Evolutionary conservation across 92 coral and sea anemone species (phyloP).

Genomic region (Palythoa grandiflora): DNA sequence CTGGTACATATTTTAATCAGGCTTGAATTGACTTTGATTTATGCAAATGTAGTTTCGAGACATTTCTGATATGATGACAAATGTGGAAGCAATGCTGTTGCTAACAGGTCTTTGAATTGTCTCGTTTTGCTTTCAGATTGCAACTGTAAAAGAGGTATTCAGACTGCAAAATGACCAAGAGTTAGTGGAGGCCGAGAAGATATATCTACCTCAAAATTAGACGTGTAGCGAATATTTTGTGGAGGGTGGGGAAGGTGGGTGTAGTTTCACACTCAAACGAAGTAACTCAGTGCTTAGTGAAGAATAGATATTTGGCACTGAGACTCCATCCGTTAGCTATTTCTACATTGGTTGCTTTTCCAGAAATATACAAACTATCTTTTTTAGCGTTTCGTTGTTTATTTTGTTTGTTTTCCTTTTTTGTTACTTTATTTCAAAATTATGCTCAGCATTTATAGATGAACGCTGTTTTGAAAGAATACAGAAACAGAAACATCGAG

Average conservation of each 20-base stretch:
- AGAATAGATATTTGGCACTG: not conserved
- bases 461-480: too few species aligned
- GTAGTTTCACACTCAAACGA: not conserved
- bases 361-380: not conserved
- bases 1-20: too few species aligned
- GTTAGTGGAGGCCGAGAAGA: slow-evolving; percentile 90
- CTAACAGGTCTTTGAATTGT: not conserved
- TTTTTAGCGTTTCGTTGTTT: not conserved
- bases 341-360: not conserved
- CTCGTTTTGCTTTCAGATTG: slow-evolving; percentile 73
- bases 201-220: slow-evolving; percentile 84
- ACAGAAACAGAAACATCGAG: too few species aligned
- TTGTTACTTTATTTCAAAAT: not conserved
- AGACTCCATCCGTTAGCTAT: too few species aligned
- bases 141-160: slow-evolving; percentile 94
- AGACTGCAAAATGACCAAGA: slow-evolving; percentile 95
- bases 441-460: too few species aligned
- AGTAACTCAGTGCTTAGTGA: not conserved
- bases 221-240: not conserved
- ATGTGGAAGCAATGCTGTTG: not conserved
- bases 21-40: not conserved
- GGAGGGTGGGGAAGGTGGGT: not conserved
- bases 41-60: not conserved
- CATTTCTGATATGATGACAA: not conserved
- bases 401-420: not conserved